phyloP scores from a whole-genome alignment of 2,113 vertebrate species.

The Oreochromis aureus region DNA sequence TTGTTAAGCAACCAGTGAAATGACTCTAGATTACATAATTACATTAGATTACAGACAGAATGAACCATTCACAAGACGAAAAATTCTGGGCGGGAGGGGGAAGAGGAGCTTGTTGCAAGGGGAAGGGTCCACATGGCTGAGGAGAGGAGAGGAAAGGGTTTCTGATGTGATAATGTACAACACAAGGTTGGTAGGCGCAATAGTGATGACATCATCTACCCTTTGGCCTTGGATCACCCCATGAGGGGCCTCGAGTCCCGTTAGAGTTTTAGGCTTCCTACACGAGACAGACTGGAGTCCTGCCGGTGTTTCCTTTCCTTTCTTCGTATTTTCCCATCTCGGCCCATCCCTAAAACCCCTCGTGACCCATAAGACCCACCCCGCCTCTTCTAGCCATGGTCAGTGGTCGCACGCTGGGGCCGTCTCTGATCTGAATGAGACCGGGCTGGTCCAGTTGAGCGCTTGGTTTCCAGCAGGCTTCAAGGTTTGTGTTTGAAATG shows the following conservation, averaged over 20 bases:
- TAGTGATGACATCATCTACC: slow-evolving; percentile 41
- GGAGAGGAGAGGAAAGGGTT: background rate
- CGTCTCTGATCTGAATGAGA: slow-evolving; percentile 31
- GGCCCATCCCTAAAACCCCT: background rate
- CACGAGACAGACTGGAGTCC: background rate
- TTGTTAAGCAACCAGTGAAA: slow-evolving; percentile 54
- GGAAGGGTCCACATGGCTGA: slow-evolving; percentile 1
- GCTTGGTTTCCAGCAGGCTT: background rate
- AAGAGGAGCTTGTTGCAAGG: background rate
- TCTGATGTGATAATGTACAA: slow-evolving; percentile 19
- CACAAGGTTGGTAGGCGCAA: slow-evolving; percentile 20
- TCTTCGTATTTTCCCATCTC: background rate
- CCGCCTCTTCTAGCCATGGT: background rate
- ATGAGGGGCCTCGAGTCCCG: background rate
- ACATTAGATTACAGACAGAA: slow-evolving; percentile 57
- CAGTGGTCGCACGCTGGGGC: background rate
- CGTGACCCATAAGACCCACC: background rate
- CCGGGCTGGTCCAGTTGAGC: background rate
- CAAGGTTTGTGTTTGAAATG: slow-evolving; percentile 99
- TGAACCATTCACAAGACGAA: slow-evolving; percentile 54
- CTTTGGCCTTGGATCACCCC: background rate
- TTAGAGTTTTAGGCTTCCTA: background rate
- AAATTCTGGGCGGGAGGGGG: background rate
- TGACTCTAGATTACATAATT: slow-evolving; percentile 63
- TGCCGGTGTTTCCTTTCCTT: background rate